Evolutionary conservation across 2,888 invertebrate genomes (phyloP).

Genomic region (Desoria tigrina): DNA sequence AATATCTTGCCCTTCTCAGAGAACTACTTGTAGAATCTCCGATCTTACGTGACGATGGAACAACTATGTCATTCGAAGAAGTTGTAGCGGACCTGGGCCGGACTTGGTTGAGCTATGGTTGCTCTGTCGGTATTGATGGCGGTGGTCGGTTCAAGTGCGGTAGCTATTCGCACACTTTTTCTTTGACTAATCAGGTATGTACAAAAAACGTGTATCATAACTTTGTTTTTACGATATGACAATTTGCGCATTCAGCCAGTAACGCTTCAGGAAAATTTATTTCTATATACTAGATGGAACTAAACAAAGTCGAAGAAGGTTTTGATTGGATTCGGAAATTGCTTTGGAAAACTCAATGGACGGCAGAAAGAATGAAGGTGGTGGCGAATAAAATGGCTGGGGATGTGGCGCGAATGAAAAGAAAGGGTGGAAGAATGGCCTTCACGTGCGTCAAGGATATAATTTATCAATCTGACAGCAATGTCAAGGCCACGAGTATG

Average conservation of each 20-base stretch:
- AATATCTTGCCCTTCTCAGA: conserved; percentile 73
- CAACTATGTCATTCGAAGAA: conserved; percentile 67
- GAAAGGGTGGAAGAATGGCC: conserved; percentile 71
- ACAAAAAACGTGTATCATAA: too few species aligned
- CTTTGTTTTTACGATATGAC: too few species aligned
- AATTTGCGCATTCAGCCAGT: too few species aligned
- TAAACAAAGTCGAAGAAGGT: conserved; percentile 71
- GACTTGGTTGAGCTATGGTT: conserved; percentile 68
- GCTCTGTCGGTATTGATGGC: conserved; percentile 67
- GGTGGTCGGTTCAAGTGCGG: conserved; percentile 69
- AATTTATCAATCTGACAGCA: conserved; percentile 61
- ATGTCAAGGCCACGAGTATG: conserved; percentile 70
- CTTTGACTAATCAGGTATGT: conserved; percentile 71
- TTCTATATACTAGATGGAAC: conserved; percentile 79
- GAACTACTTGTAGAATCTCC: conserved; percentile 77
- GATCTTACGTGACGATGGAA: conserved; percentile 58
- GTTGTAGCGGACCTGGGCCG: conserved; percentile 77
- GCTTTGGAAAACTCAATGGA: conserved; percentile 70
- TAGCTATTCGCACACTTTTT: conserved; percentile 68
- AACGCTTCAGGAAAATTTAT: too few species aligned
- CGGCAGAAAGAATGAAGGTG: conserved; percentile 72
- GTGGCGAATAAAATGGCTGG: conserved; percentile 79
- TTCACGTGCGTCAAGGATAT: conserved; percentile 65
- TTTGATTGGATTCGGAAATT: conserved; percentile 77
- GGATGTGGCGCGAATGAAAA: conserved; percentile 73